Percentiles rank a stretch among this genome's conserved stretches.
These are phyloP conservation scores for Tenebrio molitor DNA, from an alignment of 1,140 invertebrate species.

Conservation along the genomic window DNA sequence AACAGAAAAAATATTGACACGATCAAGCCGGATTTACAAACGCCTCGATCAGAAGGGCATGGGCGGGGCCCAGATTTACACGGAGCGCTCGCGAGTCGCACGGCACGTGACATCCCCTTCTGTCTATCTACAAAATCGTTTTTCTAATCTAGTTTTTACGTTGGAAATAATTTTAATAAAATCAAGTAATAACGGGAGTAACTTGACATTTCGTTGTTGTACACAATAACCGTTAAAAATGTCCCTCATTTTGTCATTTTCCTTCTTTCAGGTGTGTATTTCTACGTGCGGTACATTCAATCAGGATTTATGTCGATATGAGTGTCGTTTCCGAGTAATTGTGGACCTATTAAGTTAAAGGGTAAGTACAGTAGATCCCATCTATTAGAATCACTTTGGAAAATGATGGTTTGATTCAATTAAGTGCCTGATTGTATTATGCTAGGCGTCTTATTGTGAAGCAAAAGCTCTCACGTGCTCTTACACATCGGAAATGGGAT, in stretches of 20 bases:
- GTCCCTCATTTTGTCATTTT: neutral
- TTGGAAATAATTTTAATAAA: no score
- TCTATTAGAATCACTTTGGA: slow-evolving; percentile 17
- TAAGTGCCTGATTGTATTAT: slow-evolving; percentile 14
- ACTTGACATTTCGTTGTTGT: no score
- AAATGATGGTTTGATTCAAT: slow-evolving; percentile 16
- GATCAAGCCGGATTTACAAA: slow-evolving; percentile 6
- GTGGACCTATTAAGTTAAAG: slow-evolving; percentile 9
- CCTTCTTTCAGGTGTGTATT: neutral
- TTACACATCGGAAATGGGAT: no score
- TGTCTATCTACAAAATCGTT: no score
- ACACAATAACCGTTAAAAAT: no score
- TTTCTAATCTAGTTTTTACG: no score
- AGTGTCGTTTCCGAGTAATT: neutral
- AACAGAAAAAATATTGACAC: slow-evolving; percentile 22
- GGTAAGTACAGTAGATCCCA: slow-evolving; percentile 19
- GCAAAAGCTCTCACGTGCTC: no score
- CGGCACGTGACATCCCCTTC: no score
- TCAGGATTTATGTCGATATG: slow-evolving; percentile 9
- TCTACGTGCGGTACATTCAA: neutral
- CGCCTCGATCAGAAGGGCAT: no score
- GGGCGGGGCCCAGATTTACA: no score
- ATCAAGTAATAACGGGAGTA: no score
- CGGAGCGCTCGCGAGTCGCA: no score
- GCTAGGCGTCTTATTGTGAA: slow-evolving; percentile 6